Evolutionary conservation across 1,140 invertebrate species (phyloP).

Genomic region (Drosophila nebulosa): DNA sequence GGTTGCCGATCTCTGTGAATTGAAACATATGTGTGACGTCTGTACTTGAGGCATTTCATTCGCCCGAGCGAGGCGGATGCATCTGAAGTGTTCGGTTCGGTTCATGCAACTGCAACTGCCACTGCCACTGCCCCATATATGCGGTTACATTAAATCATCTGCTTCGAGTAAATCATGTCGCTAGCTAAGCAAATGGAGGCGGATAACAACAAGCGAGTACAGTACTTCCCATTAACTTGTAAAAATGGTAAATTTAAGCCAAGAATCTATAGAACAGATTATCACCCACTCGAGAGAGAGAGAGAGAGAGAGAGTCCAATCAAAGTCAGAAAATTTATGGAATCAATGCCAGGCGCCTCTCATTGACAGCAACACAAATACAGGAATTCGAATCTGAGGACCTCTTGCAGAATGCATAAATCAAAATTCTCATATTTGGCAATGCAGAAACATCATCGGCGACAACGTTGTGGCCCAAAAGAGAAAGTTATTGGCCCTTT

Average conservation of each 20-base stretch:
- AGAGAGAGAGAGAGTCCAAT: too few species aligned
- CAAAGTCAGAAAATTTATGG: constrained; percentile 9
- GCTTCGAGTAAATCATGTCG: constrained; percentile 66
- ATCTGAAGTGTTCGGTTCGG: constrained; percentile 50
- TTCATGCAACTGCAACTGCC: constrained; percentile 5
- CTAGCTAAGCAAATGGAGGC: constrained; percentile 27
- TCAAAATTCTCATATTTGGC: constrained; percentile 66
- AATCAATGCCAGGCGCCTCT: constrained; percentile 48
- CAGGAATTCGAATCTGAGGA: constrained; percentile 6
- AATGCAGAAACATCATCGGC: constrained; percentile 17
- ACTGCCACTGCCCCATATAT: constrained; percentile 24
- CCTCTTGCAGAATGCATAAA: constrained; percentile 40
- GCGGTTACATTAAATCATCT: constrained; percentile 77
- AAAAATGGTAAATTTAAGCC: not conserved
- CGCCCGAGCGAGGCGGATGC: constrained; percentile 38
- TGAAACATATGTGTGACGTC: constrained; percentile 62
- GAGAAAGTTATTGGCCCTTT: constrained; percentile 75
- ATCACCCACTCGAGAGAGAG: constrained; percentile 15
- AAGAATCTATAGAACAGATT: not conserved
- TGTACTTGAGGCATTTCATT: constrained; percentile 28
- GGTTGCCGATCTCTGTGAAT: constrained; percentile 55
- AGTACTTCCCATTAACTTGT: constrained; percentile 45
- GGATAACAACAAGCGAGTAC: constrained; percentile 38
- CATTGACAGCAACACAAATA: constrained; percentile 48
- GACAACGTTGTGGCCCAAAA: constrained; percentile 46